Percentiles rank a stretch among this genome's conserved stretches.
Evolutionary conservation across 2,888 invertebrate species (phyloP).

Genomic region (Trypoxylon attenuatum): DNA sequence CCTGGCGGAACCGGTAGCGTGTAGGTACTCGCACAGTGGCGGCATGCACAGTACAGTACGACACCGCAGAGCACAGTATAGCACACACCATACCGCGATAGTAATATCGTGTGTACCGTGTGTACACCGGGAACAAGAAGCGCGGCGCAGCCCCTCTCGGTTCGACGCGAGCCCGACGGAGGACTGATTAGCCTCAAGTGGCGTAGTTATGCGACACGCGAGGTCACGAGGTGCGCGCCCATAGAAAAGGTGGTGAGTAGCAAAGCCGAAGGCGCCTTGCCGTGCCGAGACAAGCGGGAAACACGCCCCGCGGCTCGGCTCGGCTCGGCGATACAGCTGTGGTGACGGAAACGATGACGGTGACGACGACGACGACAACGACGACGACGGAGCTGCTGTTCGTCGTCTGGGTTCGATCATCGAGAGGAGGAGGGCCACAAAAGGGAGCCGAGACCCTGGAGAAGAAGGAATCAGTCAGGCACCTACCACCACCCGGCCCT

Average conservation of each 20-base stretch:
- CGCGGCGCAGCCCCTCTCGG: background rate
- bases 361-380: too few relatives aligned
- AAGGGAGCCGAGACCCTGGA: constrained; percentile 14
- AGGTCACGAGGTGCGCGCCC: constrained; percentile 38
- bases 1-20: too few relatives aligned
- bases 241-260: constrained; percentile 48
- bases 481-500: constrained; percentile 55
- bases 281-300: constrained; percentile 27
- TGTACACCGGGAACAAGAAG: background rate
- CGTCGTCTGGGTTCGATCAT: constrained; percentile 51
- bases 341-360: too few relatives aligned
- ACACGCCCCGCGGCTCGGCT: constrained; percentile 38
- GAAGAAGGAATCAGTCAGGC: constrained; percentile 54
- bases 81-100: too few relatives aligned
- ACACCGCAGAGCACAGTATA: too few relatives aligned
- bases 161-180: constrained; percentile 29
- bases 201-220: constrained; percentile 47
- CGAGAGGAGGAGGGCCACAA: constrained; percentile 6
- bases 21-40: too few relatives aligned
- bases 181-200: constrained; percentile 45
- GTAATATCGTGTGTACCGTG: too few relatives aligned
- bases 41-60: too few relatives aligned
- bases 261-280: constrained; percentile 47
- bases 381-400: too few relatives aligned
- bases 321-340: too few relatives aligned